These are phyloP conservation scores for Daubentonia madagascariensis DNA, from an alignment of 2,113 vertebrate genomes.

Conservation along the genomic window DNA sequence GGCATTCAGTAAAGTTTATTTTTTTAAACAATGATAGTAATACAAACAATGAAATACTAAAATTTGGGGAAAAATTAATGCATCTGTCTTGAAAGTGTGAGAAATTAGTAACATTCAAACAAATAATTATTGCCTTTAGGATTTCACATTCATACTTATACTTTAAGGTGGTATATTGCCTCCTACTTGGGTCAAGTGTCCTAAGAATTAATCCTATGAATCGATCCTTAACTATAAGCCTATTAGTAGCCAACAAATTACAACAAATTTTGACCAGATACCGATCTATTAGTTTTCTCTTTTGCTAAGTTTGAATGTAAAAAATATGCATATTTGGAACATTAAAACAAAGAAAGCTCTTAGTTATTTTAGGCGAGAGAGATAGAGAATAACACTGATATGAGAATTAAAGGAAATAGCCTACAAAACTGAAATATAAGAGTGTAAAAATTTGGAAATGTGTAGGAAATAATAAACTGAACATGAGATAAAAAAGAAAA, in stretches of 20 bases:
- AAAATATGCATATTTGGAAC: not conserved
- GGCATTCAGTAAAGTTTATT: not conserved
- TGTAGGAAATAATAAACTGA: not conserved
- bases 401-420: not conserved
- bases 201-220: not conserved
- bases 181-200: not conserved
- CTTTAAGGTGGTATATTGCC: not conserved
- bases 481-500: not conserved
- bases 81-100: not conserved
- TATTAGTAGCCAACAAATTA: not conserved
- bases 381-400: not conserved
- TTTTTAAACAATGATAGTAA: not conserved
- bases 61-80: not conserved
- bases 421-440: not conserved
- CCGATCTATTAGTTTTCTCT: not conserved
- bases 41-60: not conserved
- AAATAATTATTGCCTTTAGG: not conserved
- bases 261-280: not conserved
- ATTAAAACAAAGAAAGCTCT: not conserved
- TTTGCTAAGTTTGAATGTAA: not conserved
- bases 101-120: not conserved
- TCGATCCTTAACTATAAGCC: not conserved
- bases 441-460: not conserved
- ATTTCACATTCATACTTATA: not conserved
- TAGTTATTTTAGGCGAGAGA: not conserved